A percentile compares a stretch with the other conserved stretches of the same genome.
Conservation (phyloP, 2,888 invertebrate genomes). For the Cephus sareptanus region DNA sequence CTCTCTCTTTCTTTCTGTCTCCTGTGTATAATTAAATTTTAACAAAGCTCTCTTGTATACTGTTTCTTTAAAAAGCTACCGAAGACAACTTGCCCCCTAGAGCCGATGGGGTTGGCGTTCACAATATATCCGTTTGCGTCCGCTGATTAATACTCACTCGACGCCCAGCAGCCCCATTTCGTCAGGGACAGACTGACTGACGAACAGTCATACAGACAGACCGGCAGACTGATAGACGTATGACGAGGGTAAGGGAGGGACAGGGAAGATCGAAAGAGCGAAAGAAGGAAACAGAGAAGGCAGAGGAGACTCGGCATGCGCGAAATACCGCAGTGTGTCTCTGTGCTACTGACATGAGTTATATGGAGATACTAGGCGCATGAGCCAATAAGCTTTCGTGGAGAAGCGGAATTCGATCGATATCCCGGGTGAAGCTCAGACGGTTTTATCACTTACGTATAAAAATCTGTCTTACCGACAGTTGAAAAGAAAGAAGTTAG, state of each 20-base stretch:
- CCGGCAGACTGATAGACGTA: not conserved
- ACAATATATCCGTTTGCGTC: not conserved
- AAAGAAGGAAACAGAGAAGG: not conserved
- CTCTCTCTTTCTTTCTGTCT: conserved; percentile 10
- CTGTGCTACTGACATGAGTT: not conserved
- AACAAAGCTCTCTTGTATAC: not conserved
- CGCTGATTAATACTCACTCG: not conserved
- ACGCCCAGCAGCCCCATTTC: not conserved
- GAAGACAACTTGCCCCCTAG: not conserved
- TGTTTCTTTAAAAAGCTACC: not conserved
- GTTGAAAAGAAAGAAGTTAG: not conserved
- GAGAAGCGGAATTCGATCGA: not conserved
- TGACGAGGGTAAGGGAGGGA: not conserved
- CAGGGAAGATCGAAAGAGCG: not conserved
- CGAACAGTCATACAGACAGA: not conserved
- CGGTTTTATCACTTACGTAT: not conserved
- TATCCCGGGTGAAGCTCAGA: not conserved
- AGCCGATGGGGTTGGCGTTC: not conserved
- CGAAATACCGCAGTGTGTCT: not conserved
- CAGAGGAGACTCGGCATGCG: not conserved
- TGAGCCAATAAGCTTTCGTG: not conserved
- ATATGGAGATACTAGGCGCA: not conserved
- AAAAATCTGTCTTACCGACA: not conserved
- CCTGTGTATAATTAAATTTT: not conserved
- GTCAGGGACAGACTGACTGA: not conserved